Evolutionary conservation across 2,797 vertebrate species (phyloP).

Genomic region (Acomys russatus): DNA sequence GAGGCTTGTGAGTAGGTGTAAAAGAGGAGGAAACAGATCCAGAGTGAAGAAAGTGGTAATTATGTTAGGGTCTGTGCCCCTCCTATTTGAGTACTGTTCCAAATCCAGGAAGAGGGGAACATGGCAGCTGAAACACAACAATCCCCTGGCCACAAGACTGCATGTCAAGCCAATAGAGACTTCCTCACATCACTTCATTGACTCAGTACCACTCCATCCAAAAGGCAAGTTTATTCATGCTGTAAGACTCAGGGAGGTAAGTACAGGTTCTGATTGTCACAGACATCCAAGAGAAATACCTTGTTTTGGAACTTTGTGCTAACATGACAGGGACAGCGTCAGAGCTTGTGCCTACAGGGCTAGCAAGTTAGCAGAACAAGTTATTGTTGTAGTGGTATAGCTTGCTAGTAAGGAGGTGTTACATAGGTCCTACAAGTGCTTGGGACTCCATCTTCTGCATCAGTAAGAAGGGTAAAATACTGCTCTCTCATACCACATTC

Average conservation of each 20-base stretch:
- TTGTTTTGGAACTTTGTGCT: neutral
- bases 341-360: neutral
- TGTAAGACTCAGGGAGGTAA: neutral
- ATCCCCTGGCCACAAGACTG: neutral
- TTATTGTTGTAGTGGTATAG: neutral
- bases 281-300: neutral
- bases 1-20: constrained; percentile 2
- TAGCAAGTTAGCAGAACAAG: neutral
- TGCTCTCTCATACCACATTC: neutral
- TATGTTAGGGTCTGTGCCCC: neutral
- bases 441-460: constrained; percentile 8
- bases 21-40: constrained; percentile 1
- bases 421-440: neutral
- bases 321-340: neutral
- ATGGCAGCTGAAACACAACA: neutral
- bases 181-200: neutral
- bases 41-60: constrained; percentile 12
- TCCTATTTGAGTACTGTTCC: neutral
- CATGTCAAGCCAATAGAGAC: neutral
- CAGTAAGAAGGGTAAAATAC: neutral
- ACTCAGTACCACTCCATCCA: neutral
- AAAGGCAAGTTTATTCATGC: neutral
- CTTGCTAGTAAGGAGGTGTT: neutral
- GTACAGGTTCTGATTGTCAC: neutral
- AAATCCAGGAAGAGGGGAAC: neutral